phyloP scores from a whole-genome alignment of 2,113 vertebrate species.

The Oplegnathus fasciatus region DNA sequence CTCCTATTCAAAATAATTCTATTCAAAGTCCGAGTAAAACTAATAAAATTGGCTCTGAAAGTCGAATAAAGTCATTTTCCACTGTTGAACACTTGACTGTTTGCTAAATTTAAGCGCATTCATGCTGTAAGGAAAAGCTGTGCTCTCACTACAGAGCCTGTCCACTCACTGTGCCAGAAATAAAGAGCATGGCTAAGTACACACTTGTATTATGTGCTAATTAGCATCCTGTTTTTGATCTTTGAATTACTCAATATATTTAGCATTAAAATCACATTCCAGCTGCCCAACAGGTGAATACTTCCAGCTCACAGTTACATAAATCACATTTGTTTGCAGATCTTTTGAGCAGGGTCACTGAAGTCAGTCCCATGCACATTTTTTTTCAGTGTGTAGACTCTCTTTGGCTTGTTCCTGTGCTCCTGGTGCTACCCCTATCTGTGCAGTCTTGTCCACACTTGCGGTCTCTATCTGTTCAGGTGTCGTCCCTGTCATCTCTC shows the following conservation, averaged over 20 bases:
- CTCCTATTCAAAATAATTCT: not conserved
- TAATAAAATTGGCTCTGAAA: not conserved
- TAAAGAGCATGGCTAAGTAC: not conserved
- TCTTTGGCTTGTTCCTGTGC: constrained; percentile 4
- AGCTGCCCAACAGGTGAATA: not conserved
- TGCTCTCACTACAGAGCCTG: not conserved
- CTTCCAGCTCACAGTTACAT: not conserved
- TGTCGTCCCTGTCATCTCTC: not conserved
- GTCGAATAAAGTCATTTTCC: not conserved
- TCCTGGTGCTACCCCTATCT: not conserved
- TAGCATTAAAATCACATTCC: not conserved
- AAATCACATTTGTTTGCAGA: not conserved
- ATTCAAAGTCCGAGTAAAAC: not conserved
- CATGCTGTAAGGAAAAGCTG: not conserved
- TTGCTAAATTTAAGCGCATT: not conserved
- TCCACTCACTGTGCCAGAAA: not conserved
- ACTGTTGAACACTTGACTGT: not conserved
- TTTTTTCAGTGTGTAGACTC: not conserved
- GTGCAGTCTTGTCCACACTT: not conserved
- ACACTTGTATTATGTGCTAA: not conserved
- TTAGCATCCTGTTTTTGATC: not conserved
- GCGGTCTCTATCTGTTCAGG: not conserved
- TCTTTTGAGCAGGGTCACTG: not conserved
- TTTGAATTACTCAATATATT: not conserved
- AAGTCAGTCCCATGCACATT: not conserved